Conservation (phyloP, 2,797 vertebrate genomes). For the Loris lydekkerianus region DNA sequence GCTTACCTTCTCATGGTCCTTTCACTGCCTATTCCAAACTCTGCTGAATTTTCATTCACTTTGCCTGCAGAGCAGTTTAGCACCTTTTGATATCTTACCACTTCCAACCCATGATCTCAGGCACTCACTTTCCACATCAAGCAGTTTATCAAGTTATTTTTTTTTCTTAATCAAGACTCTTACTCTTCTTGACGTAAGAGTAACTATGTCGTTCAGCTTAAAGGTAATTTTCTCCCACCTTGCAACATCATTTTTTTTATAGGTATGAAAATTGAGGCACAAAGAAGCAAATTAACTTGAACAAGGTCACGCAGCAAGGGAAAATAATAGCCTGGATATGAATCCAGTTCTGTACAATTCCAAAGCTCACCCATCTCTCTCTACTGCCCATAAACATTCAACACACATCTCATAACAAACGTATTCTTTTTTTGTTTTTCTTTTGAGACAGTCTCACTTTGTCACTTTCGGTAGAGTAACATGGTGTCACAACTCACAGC, state of each 20-base stretch:
- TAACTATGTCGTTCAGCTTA: not conserved
- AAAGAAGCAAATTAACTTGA: not conserved
- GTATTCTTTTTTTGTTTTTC: not conserved
- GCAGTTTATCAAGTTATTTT: not conserved
- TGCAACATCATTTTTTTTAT: not conserved
- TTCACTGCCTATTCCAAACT: not conserved
- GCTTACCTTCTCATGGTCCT: accelerated
- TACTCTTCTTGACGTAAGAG: not conserved
- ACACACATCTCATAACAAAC: not conserved
- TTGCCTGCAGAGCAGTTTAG: not conserved
- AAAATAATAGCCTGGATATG: not conserved
- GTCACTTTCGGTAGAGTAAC: too few species aligned
- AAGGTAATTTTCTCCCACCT: not conserved
- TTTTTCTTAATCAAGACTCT: not conserved
- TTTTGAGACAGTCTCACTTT: too few species aligned
- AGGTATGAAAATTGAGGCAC: not conserved
- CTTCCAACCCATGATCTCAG: not conserved
- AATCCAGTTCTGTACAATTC: not conserved
- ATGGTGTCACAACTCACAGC: too few species aligned
- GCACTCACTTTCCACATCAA: not conserved
- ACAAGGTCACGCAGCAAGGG: not conserved
- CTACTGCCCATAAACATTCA: not conserved
- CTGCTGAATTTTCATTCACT: not conserved
- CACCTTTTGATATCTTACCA: not conserved
- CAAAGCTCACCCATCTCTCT: not conserved